A percentile compares a stretch with the other conserved stretches of the same genome.
Conservation (phyloP, 2,797 vertebrate genomes). For the Danio jaintianensis region DNA sequence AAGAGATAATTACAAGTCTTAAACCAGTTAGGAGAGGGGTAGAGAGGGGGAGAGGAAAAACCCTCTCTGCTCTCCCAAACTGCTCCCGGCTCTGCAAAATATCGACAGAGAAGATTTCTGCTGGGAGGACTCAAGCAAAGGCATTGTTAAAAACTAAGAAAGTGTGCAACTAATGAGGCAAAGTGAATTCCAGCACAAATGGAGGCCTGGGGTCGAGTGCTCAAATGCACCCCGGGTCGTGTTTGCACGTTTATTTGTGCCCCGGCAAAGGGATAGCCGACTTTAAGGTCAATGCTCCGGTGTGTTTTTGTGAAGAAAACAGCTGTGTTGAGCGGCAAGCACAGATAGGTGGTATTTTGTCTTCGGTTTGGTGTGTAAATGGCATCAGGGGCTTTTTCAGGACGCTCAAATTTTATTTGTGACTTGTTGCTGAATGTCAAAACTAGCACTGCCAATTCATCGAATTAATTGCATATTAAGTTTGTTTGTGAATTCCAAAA, state of each 20-base stretch:
- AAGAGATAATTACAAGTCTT: constrained; percentile 95
- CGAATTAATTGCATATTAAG: no score
- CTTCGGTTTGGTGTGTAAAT: neutral
- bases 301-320: constrained; percentile 33
- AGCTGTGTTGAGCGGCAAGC: constrained; percentile 2
- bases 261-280: constrained; percentile 25
- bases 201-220: constrained; percentile 72
- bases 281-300: constrained; percentile 25
- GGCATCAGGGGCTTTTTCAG: neutral
- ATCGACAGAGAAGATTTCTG: constrained; percentile 74
- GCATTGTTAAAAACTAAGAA: constrained; percentile 83
- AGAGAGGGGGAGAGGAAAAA: constrained; percentile 67
- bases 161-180: constrained; percentile 84
- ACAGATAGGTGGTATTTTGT: constrained; percentile 24
- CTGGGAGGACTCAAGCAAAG: constrained; percentile 78
- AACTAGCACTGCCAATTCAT: no score
- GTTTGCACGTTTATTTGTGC: constrained; percentile 55
- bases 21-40: constrained; percentile 83
- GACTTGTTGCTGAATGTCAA: constrained; percentile 21
- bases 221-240: constrained; percentile 73
- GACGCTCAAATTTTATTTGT: constrained; percentile 8
- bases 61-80: constrained; percentile 76
- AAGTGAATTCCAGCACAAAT: constrained; percentile 76
- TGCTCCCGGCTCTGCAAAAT: constrained; percentile 77
- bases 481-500: no score